These are phyloP conservation scores for Nylanderia fulva DNA, from an alignment of 1,140 invertebrate species.

Conservation along the genomic window DNA sequence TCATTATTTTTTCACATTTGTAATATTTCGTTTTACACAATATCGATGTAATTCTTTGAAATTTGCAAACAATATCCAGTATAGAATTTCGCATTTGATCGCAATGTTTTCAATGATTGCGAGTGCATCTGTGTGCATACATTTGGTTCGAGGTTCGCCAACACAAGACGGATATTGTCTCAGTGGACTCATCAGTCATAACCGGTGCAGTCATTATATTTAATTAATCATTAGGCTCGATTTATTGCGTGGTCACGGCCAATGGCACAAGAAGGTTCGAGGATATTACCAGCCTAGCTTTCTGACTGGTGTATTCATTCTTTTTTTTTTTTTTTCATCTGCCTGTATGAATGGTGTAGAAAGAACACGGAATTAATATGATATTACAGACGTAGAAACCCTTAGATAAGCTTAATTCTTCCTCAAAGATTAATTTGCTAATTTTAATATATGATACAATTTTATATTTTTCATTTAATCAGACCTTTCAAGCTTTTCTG, in stretches of 20 bases:
- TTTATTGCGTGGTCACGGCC: conserved; percentile 73
- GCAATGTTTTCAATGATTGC: conserved; percentile 2
- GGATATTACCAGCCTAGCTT: conserved; percentile 40
- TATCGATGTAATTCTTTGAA: not conserved
- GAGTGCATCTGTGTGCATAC: conserved; percentile 56
- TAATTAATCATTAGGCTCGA: conserved; percentile 84
- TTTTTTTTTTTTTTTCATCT: not conserved
- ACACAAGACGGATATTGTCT: conserved; percentile 81
- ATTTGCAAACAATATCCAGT: conserved; percentile 12
- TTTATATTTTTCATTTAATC: not conserved
- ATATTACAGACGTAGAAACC: not conserved
- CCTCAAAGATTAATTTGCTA: not conserved
- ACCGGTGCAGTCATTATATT: conserved; percentile 81
- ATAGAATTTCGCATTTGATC: conserved; percentile 38
- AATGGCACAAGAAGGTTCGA: conserved; percentile 40
- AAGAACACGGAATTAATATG: not conserved
- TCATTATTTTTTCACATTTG: not conserved
- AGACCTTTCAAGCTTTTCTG: not conserved
- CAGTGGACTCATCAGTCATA: conserved; percentile 80
- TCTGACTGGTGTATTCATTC: conserved; percentile 19
- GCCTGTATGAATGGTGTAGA: not conserved
- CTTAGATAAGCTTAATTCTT: not conserved
- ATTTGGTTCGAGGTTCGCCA: conserved; percentile 47
- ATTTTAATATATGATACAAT: not conserved
- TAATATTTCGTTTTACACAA: not conserved